A percentile compares a stretch with the other conserved stretches of the same genome.
These are phyloP conservation scores for Netelia inedita DNA, from an alignment of 2,888 invertebrate species.

Conservation along the genomic window DNA sequence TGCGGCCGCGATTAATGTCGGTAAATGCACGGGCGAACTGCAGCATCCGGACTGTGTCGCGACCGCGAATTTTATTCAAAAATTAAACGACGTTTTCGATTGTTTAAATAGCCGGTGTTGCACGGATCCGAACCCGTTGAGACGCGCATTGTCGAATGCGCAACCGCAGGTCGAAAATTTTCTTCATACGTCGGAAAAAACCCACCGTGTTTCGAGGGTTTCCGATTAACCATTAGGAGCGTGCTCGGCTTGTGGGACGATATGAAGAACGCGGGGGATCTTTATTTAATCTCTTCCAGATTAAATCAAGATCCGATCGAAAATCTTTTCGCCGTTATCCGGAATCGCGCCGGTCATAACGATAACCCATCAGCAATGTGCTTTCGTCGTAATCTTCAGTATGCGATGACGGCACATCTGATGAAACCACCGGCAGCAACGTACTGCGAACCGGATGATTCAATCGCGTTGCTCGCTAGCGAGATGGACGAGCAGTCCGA, in stretches of 20 bases:
- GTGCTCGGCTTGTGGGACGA: conserved; percentile 70
- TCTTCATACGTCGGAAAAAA: conserved; percentile 46
- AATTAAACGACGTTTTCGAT: conserved; percentile 72
- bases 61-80: conserved; percentile 71
- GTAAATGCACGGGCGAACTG: conserved; percentile 63
- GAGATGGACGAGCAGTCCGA: neutral
- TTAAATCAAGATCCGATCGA: conserved; percentile 74
- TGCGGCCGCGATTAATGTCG: conserved; percentile 68
- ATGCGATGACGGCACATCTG: conserved; percentile 31
- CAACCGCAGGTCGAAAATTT: conserved; percentile 64
- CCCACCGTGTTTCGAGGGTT: conserved; percentile 71
- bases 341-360: conserved; percentile 70
- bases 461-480: neutral
- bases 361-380: conserved; percentile 41
- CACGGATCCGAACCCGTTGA: conserved; percentile 64
- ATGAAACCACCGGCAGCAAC: conserved; percentile 43
- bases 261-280: conserved; percentile 60
- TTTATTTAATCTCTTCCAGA: conserved; percentile 68
- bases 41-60: conserved; percentile 53
- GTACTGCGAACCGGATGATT: conserved; percentile 50
- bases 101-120: conserved; percentile 69
- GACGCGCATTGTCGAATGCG: conserved; percentile 48
- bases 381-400: conserved; percentile 48
- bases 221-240: conserved; percentile 68
- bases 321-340: conserved; percentile 71